These are phyloP conservation scores for Schizopygopsis malacanthus DNA, from an alignment of 2,797 vertebrate species.

Conservation along the genomic window DNA sequence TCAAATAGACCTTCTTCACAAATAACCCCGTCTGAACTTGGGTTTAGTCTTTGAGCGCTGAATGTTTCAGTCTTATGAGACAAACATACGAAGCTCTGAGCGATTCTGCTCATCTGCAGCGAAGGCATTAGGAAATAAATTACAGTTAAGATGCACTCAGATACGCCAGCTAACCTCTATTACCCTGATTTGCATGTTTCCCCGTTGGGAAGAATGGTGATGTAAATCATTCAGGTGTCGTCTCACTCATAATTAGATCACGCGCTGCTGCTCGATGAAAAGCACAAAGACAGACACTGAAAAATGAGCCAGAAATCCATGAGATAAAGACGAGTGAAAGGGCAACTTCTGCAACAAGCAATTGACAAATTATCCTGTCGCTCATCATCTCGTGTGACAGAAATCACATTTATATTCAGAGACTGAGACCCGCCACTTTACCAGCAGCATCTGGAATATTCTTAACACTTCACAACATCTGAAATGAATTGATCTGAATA, in stretches of 20 bases:
- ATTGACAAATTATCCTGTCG: neutral
- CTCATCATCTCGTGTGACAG: neutral
- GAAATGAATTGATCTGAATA: neutral
- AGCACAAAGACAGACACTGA: constrained; percentile 22
- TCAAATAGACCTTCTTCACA: neutral
- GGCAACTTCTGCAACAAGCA: neutral
- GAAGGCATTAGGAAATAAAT: constrained; percentile 67
- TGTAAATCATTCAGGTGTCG: constrained; percentile 67
- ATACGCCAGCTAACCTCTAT: constrained; percentile 66
- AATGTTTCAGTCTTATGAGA: neutral
- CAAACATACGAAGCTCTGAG: constrained; percentile 12
- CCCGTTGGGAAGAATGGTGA: constrained; percentile 58
- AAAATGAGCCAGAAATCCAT: constrained; percentile 22
- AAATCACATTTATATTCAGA: neutral
- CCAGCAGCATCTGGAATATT: neutral
- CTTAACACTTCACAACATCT: neutral
- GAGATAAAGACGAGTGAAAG: constrained; percentile 36
- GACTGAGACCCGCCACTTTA: neutral
- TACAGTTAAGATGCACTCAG: constrained; percentile 55
- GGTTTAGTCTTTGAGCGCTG: neutral
- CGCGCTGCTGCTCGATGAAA: neutral
- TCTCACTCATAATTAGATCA: constrained; percentile 66
- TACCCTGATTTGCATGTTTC: constrained; percentile 70
- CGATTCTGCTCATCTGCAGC: constrained; percentile 49
- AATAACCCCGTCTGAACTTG: neutral